Evolutionary conservation across 2,113 vertebrate species (phyloP).

Genomic region (Phylloscopus trochiloides): DNA sequence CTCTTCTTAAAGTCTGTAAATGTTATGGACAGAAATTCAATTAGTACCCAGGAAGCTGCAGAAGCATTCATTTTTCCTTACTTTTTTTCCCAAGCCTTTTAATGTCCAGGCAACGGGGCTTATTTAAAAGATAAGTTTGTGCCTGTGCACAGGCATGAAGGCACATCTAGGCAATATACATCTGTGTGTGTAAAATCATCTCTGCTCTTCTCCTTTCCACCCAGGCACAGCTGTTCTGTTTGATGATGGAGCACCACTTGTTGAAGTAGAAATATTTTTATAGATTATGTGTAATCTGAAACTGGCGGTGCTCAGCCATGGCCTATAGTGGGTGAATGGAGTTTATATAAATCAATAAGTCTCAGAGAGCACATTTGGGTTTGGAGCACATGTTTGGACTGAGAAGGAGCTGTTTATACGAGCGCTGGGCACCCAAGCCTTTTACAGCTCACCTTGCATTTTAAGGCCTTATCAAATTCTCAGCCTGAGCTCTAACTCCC

Average conservation of each 20-base stretch:
- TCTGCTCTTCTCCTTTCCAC: neutral
- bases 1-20: slow-evolving; percentile 54
- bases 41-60: slow-evolving; percentile 48
- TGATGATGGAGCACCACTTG: neutral
- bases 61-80: slow-evolving; percentile 23
- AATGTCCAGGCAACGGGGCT: neutral
- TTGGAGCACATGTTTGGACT: slow-evolving; percentile 4
- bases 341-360: slow-evolving; percentile 27
- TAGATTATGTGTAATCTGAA: slow-evolving; percentile 15
- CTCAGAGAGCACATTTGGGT: neutral
- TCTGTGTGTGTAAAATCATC: neutral
- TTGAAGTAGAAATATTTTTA: slow-evolving; percentile 13
- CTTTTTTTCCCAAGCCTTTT: neutral
- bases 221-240: neutral
- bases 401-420: neutral
- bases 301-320: neutral
- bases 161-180: neutral
- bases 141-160: neutral
- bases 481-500: neutral
- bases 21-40: slow-evolving; percentile 61
- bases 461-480: neutral
- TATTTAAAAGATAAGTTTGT: slow-evolving; percentile 10
- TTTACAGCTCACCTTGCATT: neutral
- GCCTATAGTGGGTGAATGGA: neutral
- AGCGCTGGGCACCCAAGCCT: neutral